Evolutionary conservation across 1,140 invertebrate genomes (phyloP), one percentile per base, ranked within the genome.

Genomic region (Diorhabda sublineata): DNA sequence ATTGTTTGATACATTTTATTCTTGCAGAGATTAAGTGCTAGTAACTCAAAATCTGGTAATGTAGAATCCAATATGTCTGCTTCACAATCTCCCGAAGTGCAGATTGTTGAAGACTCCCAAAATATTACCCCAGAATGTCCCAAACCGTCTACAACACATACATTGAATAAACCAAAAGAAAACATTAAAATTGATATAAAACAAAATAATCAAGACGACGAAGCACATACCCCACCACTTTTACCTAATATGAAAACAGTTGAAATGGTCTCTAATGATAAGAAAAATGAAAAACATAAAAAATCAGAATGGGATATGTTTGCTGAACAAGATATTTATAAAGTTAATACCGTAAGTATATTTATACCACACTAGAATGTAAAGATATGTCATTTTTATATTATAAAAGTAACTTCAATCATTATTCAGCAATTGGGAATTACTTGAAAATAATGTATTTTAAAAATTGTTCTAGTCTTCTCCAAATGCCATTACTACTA

Each of bases 251-350:
- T 81, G 79, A 80, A 80, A 74, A 56, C 70, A 7, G 76, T 75
- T 71, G 58, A 76, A 64, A 63, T 52, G 58, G 64, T 69, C 66
- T 71, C 64, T 72, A 69, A 78, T 65, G 76, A 78, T 61, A 77
- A 76, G 66, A 82, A 82, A 4, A 80, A 82, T 58, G 75, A 81
- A 69, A 77, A 83, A 77, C 81, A 84, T 73, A 87, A 86, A 73
- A 80, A 83, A 57, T 85, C 88, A 61, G 87, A 91, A 75, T 90
- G 91, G 88, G 92, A 94, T 78, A 95, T 94, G 91, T 95, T 94
- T 83, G 91, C 92, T 3, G 92, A 95, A 81, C 91, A 91, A 66
- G 95, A 98, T 79, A 92, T 90, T 79, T 93, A 94, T 80, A 87
- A 90, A 73, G 90, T 89, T 56, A 89, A 92, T 82, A 90, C 92